Percentiles rank a stretch among this genome's conserved stretches.
Evolutionary conservation across 1,140 invertebrate genomes (phyloP).

Genomic region (Ips typographus): DNA sequence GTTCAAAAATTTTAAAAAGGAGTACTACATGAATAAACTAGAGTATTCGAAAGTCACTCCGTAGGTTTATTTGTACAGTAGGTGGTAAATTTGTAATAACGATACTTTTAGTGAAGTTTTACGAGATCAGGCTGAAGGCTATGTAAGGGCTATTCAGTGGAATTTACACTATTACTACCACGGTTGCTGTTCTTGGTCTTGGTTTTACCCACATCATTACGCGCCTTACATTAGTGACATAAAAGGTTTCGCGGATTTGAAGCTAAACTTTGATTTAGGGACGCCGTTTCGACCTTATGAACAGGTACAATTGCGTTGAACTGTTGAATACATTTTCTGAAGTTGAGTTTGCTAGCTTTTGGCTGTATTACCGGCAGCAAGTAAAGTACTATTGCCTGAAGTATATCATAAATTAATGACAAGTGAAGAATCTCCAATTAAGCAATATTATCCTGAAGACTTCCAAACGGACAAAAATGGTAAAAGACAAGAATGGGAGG

Average conservation of each 20-base stretch:
- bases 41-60: conserved; percentile 71
- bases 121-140: conserved; percentile 79
- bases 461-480: conserved; percentile 92
- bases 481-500: conserved; percentile 96
- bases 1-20: conserved; percentile 82
- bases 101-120: conserved; percentile 64
- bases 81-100: not conserved
- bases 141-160: conserved; percentile 94
- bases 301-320: conserved; percentile 60
- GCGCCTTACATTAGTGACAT: conserved; percentile 95
- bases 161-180: conserved; percentile 96
- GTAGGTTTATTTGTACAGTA: conserved; percentile 54
- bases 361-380: conserved; percentile 87
- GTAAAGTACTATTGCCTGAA: conserved; percentile 74
- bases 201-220: conserved; percentile 97
- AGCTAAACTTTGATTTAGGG: conserved; percentile 78
- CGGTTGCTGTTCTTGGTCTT: conserved; percentile 95
- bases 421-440: conserved; percentile 77
- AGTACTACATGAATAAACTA: conserved; percentile 92
- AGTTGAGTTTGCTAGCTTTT: conserved; percentile 61
- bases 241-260: conserved; percentile 72
- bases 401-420: conserved; percentile 84
- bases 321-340: not conserved
- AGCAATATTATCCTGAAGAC: conserved; percentile 86
- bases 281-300: conserved; percentile 93